phyloP scores from a whole-genome alignment of 2,113 vertebrate genomes.

The Bothrops jararaca region DNA sequence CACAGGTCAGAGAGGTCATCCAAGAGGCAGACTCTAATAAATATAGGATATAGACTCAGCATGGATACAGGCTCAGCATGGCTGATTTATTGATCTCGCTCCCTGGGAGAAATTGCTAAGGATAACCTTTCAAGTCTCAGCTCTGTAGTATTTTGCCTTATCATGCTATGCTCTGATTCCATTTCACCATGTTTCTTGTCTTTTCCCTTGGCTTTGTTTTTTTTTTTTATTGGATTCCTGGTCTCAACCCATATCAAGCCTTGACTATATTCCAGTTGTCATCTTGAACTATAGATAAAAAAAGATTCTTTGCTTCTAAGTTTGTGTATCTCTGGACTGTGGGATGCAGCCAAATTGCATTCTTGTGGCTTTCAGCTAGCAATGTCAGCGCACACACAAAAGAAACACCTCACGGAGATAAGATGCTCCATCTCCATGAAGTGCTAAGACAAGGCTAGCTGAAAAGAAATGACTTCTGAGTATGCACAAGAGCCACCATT shows the following conservation, averaged over 20 bases:
- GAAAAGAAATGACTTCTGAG: neutral
- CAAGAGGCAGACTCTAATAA: neutral
- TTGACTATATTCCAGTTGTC: neutral
- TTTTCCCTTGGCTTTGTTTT: neutral
- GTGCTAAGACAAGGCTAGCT: neutral
- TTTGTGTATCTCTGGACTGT: neutral
- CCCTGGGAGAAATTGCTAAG: neutral
- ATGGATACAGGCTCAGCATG: neutral
- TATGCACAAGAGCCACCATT: neutral
- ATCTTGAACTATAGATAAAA: neutral
- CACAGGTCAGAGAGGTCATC: neutral
- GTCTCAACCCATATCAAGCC: neutral
- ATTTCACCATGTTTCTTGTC: neutral
- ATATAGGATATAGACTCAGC: no score
- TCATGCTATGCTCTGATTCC: neutral
- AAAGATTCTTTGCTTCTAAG: neutral
- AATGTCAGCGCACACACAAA: neutral
- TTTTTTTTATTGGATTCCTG: neutral
- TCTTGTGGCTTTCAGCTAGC: neutral
- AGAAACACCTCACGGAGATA: neutral
- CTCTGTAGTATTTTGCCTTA: neutral
- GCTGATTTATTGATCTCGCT: neutral
- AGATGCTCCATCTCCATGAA: neutral
- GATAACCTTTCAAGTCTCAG: neutral
- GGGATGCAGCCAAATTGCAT: neutral